Percentiles rank a stretch among this genome's conserved stretches.
Evolutionary conservation across 2,888 invertebrate genomes (phyloP).

Genomic region (Drosophila melanosoma): DNA sequence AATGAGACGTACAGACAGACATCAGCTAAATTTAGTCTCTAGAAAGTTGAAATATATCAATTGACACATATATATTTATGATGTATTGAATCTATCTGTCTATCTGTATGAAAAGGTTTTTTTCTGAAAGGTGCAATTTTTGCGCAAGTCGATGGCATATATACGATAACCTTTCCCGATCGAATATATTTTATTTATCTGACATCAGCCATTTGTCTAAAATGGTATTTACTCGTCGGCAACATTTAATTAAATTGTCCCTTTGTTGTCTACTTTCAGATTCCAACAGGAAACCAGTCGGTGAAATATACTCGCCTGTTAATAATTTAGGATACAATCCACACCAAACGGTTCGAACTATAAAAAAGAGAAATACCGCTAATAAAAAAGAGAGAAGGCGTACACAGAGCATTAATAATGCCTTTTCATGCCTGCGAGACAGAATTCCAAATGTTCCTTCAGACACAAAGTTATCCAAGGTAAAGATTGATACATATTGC

Average conservation of each 20-base stretch:
- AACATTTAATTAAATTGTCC: not conserved
- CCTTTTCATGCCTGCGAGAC: constrained; percentile 95
- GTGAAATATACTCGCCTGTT: constrained; percentile 67
- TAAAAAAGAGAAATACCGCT: constrained; percentile 94
- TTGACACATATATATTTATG: not conserved
- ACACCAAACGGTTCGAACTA: constrained; percentile 83
- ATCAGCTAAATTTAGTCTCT: not conserved
- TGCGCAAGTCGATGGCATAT: not conserved
- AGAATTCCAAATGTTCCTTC: constrained; percentile 98
- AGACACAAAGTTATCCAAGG: constrained; percentile 97
- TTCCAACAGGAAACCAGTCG: constrained; percentile 72
- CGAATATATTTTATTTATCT: not conserved
- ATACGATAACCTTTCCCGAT: not conserved
- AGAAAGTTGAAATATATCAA: not conserved
- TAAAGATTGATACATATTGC: constrained; percentile 83
- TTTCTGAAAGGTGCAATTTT: not conserved
- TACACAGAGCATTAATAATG: constrained; percentile 97
- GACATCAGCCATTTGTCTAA: not conserved
- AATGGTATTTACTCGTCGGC: not conserved
- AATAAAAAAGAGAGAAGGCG: constrained; percentile 97
- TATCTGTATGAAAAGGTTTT: not conserved
- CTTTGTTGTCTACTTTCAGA: constrained; percentile 48
- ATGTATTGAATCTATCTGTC: not conserved
- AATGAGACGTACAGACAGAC: not conserved
- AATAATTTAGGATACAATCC: constrained; percentile 74